phyloP scores from a whole-genome alignment of 2,888 invertebrate genomes.

The Drosophila antonietae region DNA sequence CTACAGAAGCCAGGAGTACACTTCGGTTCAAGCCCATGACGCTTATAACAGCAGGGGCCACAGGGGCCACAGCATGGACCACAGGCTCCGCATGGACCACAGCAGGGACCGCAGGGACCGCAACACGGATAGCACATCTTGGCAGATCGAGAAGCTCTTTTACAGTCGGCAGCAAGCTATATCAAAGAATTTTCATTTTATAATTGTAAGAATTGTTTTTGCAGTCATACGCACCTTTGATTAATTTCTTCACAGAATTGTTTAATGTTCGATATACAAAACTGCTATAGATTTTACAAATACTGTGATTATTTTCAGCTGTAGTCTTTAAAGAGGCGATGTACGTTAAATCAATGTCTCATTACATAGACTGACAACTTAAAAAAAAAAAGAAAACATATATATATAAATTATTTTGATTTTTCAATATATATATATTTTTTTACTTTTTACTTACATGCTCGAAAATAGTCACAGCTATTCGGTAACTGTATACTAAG shows the following conservation, averaged over 20 bases:
- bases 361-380: constrained; percentile 17
- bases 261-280: neutral
- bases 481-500: constrained; percentile 3
- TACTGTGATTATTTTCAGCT: constrained; percentile 16
- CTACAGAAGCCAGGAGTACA: constrained; percentile 13
- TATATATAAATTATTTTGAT: neutral
- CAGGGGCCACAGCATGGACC: constrained; percentile 6
- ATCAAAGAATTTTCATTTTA: neutral
- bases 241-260: neutral
- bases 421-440: no score
- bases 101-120: constrained; percentile 7
- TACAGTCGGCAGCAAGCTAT: neutral
- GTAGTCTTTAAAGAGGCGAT: neutral
- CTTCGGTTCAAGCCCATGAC: constrained; percentile 1
- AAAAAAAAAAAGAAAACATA: neutral
- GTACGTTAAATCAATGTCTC: neutral
- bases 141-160: neutral
- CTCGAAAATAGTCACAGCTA: constrained; percentile 4
- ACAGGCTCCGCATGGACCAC: constrained; percentile 1
- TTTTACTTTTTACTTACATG: constrained; percentile 21
- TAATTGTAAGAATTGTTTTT: no score
- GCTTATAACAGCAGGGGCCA: neutral
- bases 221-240: neutral
- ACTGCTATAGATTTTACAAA: neutral
- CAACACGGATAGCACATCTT: constrained; percentile 8